Evolutionary conservation across 1,140 invertebrate species (phyloP).

Genomic region (Hermetia illucens): DNA sequence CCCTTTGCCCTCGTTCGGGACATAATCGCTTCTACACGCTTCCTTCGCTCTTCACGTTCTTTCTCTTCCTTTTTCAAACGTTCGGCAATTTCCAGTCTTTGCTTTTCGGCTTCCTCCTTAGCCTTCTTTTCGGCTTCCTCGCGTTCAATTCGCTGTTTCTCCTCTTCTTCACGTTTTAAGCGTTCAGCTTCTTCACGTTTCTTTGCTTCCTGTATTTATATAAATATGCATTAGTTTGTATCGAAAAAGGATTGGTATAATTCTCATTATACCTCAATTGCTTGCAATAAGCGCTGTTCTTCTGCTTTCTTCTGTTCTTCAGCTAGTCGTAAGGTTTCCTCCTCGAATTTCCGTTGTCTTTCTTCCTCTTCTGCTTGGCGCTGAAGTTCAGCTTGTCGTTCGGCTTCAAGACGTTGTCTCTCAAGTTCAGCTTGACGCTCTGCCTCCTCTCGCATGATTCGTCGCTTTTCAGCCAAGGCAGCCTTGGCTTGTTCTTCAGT

Average conservation of each 20-base stretch:
- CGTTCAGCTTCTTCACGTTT: slow-evolving; percentile 52
- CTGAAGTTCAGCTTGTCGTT: slow-evolving; percentile 57
- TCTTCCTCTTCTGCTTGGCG: slow-evolving; percentile 75
- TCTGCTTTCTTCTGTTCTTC: slow-evolving; percentile 56
- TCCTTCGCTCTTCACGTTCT: slow-evolving; percentile 58
- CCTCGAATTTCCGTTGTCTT: slow-evolving; percentile 58
- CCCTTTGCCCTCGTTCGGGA: slow-evolving; percentile 54
- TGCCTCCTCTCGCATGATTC: slow-evolving; percentile 69
- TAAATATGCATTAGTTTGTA: slow-evolving; percentile 1
- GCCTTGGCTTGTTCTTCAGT: slow-evolving; percentile 84
- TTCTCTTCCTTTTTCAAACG: slow-evolving; percentile 64
- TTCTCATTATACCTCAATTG: slow-evolving; percentile 41
- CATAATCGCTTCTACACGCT: slow-evolving; percentile 74
- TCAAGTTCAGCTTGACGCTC: slow-evolving; percentile 74
- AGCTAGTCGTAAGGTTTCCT: slow-evolving; percentile 54
- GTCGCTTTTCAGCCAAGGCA: slow-evolving; percentile 68
- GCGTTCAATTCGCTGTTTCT: slow-evolving; percentile 51
- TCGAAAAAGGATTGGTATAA: neutral
- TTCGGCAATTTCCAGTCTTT: slow-evolving; percentile 58
- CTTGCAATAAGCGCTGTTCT: slow-evolving; percentile 55
- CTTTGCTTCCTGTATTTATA: slow-evolving; percentile 34
- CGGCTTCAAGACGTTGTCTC: slow-evolving; percentile 54
- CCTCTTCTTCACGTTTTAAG: slow-evolving; percentile 44
- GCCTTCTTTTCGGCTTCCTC: slow-evolving; percentile 62
- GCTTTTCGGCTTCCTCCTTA: slow-evolving; percentile 64